A percentile compares a stretch with the other conserved stretches of the same genome.
phyloP scores from a whole-genome alignment of 2,797 vertebrate genomes.

The Hydrocynus forskahlii region DNA sequence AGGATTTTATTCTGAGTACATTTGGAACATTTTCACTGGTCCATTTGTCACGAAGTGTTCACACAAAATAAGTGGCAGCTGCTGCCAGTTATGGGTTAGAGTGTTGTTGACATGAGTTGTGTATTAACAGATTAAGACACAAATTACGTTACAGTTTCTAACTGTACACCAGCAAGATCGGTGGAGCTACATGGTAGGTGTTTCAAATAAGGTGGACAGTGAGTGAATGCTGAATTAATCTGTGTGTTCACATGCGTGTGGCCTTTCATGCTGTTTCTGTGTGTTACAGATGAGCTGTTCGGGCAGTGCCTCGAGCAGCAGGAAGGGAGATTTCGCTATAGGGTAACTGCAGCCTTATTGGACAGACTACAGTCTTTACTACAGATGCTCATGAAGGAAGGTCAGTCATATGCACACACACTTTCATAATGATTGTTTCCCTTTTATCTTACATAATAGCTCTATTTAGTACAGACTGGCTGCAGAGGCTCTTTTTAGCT shows the following conservation, averaged over 20 bases:
- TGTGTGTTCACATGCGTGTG: slow-evolving; percentile 1
- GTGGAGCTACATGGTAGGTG: background rate
- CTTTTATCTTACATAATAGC: background rate
- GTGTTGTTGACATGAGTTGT: too few relatives aligned
- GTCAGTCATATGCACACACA: slow-evolving; percentile 65
- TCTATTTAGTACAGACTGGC: slow-evolving; percentile 6
- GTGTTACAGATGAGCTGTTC: slow-evolving; percentile 87
- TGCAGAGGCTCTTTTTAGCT: background rate
- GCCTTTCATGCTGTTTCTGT: slow-evolving; percentile 16
- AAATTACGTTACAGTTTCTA: too few relatives aligned
- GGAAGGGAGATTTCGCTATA: slow-evolving; percentile 82
- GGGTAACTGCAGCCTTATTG: slow-evolving; percentile 85
- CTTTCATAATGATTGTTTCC: slow-evolving; percentile 3
- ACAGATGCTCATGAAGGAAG: slow-evolving; percentile 90
- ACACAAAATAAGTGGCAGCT: too few relatives aligned
- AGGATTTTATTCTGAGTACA: too few relatives aligned
- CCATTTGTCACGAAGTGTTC: too few relatives aligned
- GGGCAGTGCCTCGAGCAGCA: slow-evolving; percentile 85
- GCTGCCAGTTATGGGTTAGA: too few relatives aligned
- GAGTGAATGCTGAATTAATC: background rate
- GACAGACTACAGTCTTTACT: slow-evolving; percentile 89
- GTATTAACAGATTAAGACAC: too few relatives aligned
- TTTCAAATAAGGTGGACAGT: background rate
- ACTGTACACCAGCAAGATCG: background rate
- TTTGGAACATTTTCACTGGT: too few relatives aligned